Conservation (phyloP, 2,113 vertebrate genomes). For the Phalacrocorax carbo region DNA sequence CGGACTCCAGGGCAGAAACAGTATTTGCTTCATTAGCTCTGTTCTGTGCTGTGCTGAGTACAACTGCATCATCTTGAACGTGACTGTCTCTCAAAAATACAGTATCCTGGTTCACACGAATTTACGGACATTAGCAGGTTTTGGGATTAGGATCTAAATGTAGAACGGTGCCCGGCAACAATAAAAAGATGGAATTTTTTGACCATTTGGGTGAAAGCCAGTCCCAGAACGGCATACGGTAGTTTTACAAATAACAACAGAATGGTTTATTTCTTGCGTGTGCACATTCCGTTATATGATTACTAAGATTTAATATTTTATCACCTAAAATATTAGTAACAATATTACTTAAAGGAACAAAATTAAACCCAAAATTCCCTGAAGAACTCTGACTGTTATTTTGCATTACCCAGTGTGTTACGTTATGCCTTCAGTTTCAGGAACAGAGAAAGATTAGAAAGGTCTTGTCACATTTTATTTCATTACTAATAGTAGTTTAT, state of each 20-base stretch:
- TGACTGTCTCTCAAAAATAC: neutral
- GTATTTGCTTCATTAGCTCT: neutral
- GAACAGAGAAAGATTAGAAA: neutral
- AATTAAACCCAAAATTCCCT: neutral
- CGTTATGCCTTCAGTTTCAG: neutral
- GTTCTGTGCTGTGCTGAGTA: fast-evolving
- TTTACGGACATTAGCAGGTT: neutral
- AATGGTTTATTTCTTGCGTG: neutral
- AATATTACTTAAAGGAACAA: neutral
- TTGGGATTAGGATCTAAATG: neutral
- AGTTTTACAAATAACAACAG: neutral
- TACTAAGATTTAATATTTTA: neutral
- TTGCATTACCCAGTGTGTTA: neutral
- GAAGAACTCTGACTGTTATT: neutral
- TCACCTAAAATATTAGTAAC: neutral
- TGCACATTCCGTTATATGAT: neutral
- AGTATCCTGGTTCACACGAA: neutral
- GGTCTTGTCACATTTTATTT: neutral
- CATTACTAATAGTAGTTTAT: neutral
- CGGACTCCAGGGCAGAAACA: neutral
- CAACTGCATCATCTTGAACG: neutral
- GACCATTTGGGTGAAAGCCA: neutral
- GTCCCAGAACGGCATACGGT: fast-evolving
- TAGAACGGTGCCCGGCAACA: neutral
- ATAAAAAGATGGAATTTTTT: neutral